Evolutionary conservation across 2,888 invertebrate species (phyloP).

Genomic region (Sinelater perroti): DNA sequence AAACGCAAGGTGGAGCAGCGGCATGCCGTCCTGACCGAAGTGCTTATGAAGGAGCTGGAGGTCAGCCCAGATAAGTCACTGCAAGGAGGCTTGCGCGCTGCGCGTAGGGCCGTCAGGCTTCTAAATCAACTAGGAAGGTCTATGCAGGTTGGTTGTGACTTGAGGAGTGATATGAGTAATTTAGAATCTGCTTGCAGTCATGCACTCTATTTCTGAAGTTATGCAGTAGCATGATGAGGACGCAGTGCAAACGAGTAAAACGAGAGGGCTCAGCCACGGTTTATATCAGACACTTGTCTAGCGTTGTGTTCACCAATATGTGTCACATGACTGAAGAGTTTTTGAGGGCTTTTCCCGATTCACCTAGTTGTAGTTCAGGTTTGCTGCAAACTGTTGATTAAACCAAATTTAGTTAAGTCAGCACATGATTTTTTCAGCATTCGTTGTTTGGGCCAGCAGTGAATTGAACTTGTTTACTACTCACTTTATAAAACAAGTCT

Average conservation of each 20-base stretch:
- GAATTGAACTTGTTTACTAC: slow-evolving; percentile 82
- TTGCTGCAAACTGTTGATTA: slow-evolving; percentile 42
- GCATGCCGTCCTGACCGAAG: slow-evolving; percentile 82
- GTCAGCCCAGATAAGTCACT: slow-evolving; percentile 90
- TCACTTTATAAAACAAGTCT: slow-evolving; percentile 86
- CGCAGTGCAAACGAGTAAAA: slow-evolving; percentile 82
- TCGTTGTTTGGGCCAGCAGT: slow-evolving; percentile 91
- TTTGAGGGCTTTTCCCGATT: slow-evolving; percentile 81
- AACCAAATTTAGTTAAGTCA: neutral
- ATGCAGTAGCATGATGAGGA: slow-evolving; percentile 82
- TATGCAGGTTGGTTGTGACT: slow-evolving; percentile 65
- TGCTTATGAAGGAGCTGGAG: slow-evolving; percentile 87
- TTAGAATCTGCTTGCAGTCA: slow-evolving; percentile 63
- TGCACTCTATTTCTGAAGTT: slow-evolving; percentile 84
- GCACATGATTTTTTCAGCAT: slow-evolving; percentile 63
- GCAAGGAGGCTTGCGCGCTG: slow-evolving; percentile 87
- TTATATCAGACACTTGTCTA: slow-evolving; percentile 82
- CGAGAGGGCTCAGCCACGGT: slow-evolving; percentile 80
- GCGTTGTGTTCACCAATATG: slow-evolving; percentile 85
- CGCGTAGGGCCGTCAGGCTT: slow-evolving; percentile 83
- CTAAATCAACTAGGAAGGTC: slow-evolving; percentile 80
- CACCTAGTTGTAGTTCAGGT: slow-evolving; percentile 78
- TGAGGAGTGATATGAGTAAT: slow-evolving; percentile 2
- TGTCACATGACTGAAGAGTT: slow-evolving; percentile 71
- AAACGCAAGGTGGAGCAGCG: slow-evolving; percentile 71